Evolutionary conservation across 1,140 invertebrate species (phyloP), one percentile per base, ranked within the genome.

Genomic region (Trissolcus basalis): DNA sequence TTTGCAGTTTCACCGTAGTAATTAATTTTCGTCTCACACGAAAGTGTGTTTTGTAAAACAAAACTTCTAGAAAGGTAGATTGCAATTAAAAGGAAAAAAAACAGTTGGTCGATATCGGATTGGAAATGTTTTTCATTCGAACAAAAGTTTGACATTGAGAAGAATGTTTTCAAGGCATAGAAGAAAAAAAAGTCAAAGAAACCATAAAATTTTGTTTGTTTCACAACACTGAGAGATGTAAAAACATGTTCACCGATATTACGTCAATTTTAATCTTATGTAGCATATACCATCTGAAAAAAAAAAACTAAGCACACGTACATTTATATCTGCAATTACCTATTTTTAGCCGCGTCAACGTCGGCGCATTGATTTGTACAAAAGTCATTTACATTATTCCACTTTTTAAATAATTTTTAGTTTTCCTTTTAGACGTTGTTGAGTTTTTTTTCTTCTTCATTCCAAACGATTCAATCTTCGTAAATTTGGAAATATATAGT

Each of bases 301-400:
- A 32, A 50, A n/a, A n/a, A n/a, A n/a, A 60, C 56, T 16, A 39
- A 16, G 41, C 41, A 41, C 45, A 43, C 32, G 45, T 45, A 39
- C 27, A 49, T 43, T 51, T 50, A 32, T 60, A 50, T 60, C 47
- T 36, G 16, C 32, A 43, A 60, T 60, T 50, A 60, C 50, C 48
- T 60, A 60, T 60, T 50, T 60, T 60, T 60, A 60, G 48, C n/a
- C 10, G 12, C 27, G 44, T 35, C 15, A 39, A 49, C 9, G 56
- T 59, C 27, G 15, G 13, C 47, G 41, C 12, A 9, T 35, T 14
- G 39, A 32, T 44, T 7, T 44, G 13, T 12, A 33, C 13, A 14
- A 58, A 19, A 44, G 16, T 56, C 53, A 45, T 56, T 45, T 13
- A 3, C 13, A 45, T 44, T 56, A 44, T 10, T 51, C 12, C 49